Percentiles rank a stretch among this genome's conserved stretches.
phyloP scores from a whole-genome alignment of 2,888 invertebrate species.

The Taphrorychus bicolor region DNA sequence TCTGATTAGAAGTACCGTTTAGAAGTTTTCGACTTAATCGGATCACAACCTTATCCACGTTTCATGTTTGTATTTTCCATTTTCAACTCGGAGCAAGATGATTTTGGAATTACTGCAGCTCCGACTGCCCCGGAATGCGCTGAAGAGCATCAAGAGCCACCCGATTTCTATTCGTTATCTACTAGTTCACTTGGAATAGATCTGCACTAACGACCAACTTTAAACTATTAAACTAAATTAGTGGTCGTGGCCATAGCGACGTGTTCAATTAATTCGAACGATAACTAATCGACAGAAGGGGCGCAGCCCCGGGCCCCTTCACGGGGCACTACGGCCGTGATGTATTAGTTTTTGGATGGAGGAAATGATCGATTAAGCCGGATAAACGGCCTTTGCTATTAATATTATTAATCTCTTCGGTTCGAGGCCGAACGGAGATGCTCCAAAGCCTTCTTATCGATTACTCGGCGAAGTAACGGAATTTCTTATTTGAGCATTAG shows the following conservation, averaged over 20 bases:
- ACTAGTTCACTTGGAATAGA: neutral
- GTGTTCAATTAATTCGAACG: slow-evolving; percentile 41
- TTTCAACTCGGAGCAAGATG: no score
- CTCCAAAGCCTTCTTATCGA: slow-evolving; percentile 6
- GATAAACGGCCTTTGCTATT: slow-evolving; percentile 26
- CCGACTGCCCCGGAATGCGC: no score
- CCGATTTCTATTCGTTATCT: neutral
- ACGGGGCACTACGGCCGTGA: slow-evolving; percentile 12
- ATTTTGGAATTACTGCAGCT: no score
- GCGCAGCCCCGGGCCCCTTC: slow-evolving; percentile 2
- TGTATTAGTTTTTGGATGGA: slow-evolving; percentile 33
- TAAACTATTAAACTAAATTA: slow-evolving; percentile 29
- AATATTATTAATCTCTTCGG: slow-evolving; percentile 18
- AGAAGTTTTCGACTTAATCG: neutral
- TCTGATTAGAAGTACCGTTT: neutral
- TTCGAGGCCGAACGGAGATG: slow-evolving; percentile 8
- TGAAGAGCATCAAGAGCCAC: neutral
- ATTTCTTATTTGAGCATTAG: slow-evolving; percentile 1
- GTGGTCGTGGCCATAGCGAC: slow-evolving; percentile 31
- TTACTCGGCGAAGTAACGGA: neutral
- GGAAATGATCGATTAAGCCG: slow-evolving; percentile 34
- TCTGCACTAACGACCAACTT: slow-evolving; percentile 15
- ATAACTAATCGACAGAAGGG: slow-evolving; percentile 41
- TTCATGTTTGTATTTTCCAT: neutral
- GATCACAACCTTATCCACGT: neutral